These are phyloP conservation scores for Yasuhikotakia modesta DNA, from an alignment of 2,797 vertebrate genomes.

Conservation along the genomic window DNA sequence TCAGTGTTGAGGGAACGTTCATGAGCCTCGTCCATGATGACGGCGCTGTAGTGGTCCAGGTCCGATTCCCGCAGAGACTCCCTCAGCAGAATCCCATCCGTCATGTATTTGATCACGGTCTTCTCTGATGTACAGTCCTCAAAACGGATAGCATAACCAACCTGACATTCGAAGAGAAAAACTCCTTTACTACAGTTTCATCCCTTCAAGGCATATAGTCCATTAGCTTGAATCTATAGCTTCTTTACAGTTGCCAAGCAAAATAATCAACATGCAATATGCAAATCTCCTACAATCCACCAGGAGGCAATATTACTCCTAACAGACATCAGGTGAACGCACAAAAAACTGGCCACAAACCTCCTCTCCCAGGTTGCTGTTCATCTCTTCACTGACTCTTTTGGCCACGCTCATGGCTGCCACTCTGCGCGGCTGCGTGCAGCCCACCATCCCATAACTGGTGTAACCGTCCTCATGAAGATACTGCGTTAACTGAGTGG, in stretches of 20 bases:
- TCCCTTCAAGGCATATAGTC: too few relatives aligned
- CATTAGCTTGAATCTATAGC: too few relatives aligned
- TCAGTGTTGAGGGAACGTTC: slow-evolving; percentile 97
- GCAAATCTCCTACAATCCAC: slow-evolving; percentile 55
- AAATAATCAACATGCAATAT: neutral
- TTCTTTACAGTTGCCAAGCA: neutral
- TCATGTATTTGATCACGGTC: slow-evolving; percentile 98
- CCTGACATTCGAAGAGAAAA: slow-evolving; percentile 63
- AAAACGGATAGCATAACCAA: slow-evolving; percentile 97
- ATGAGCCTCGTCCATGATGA: slow-evolving; percentile 98
- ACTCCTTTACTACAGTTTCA: too few relatives aligned
- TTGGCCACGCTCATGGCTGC: slow-evolving; percentile 99
- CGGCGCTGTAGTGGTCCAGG: slow-evolving; percentile 95
- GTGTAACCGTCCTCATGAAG: slow-evolving; percentile 98
- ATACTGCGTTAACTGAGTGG: slow-evolving; percentile 97
- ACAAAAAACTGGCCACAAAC: slow-evolving; percentile 72
- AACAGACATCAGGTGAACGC: too few relatives aligned
- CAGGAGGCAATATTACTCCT: slow-evolving; percentile 64
- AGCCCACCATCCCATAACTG: slow-evolving; percentile 96
- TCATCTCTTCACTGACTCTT: slow-evolving; percentile 96
- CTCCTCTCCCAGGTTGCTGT: slow-evolving; percentile 91
- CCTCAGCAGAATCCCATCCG: slow-evolving; percentile 93
- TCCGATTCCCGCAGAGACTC: slow-evolving; percentile 96
- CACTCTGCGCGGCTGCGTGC: slow-evolving; percentile 95
- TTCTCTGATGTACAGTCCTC: slow-evolving; percentile 97